Evolutionary conservation across 2,888 invertebrate species (phyloP).

Genomic region (Caenorhabditis zanzibari): DNA sequence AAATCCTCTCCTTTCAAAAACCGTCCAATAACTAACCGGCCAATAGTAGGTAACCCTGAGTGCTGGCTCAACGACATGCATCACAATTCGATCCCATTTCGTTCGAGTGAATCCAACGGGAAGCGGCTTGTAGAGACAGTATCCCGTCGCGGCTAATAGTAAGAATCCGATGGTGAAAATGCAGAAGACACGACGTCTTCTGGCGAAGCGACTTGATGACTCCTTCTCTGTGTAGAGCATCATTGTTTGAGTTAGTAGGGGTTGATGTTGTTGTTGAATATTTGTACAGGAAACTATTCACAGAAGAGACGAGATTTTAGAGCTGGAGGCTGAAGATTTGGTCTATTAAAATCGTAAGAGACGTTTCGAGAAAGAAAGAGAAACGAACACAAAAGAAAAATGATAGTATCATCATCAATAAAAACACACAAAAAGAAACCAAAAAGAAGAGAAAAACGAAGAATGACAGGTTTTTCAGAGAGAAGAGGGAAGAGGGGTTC

Average conservation of each 20-base stretch:
- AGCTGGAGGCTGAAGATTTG: slow-evolving; percentile 8
- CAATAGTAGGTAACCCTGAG: slow-evolving; percentile 75
- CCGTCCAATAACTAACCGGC: slow-evolving; percentile 72
- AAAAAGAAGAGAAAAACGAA: neutral
- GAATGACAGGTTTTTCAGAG: slow-evolving; percentile 1
- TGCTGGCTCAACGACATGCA: slow-evolving; percentile 75
- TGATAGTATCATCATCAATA: neutral
- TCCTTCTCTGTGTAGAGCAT: slow-evolving; percentile 52
- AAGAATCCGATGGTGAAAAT: slow-evolving; percentile 7
- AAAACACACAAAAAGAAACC: too few relatives aligned
- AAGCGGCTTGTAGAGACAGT: slow-evolving; percentile 70
- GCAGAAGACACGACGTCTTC: neutral
- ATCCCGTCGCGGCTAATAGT: slow-evolving; percentile 29
- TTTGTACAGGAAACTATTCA: slow-evolving; percentile 49
- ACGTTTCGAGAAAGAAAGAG: neutral
- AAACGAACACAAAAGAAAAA: neutral
- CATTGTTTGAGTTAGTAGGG: slow-evolving; percentile 26
- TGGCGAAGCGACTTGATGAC: neutral
- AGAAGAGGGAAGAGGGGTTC: too few relatives aligned
- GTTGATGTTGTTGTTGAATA: neutral
- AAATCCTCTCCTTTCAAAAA: too few relatives aligned
- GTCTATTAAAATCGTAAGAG: neutral
- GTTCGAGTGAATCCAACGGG: slow-evolving; percentile 70
- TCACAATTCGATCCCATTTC: slow-evolving; percentile 67
- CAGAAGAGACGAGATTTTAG: slow-evolving; percentile 10